Base-by-base conservation (phyloP, 2,888 invertebrate genomes). In the Schizotus pectinicornis region DNA sequence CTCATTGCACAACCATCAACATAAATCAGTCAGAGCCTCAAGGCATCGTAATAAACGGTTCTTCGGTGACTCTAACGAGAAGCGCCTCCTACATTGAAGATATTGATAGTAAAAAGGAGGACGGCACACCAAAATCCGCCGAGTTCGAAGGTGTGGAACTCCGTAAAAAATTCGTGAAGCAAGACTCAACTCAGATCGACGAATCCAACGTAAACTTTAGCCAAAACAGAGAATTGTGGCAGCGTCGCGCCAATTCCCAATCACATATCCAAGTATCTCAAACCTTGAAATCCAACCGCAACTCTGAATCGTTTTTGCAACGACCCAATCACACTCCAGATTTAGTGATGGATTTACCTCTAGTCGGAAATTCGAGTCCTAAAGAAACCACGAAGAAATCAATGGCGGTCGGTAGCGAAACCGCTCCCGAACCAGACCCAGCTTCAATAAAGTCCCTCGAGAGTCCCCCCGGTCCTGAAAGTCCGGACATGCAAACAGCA, bases 281-380 rank as follows among this genome's bases (percentile, higher is more conserved):
- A 55, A 52, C 78, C 61, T 34, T 74, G 64, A 78, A 79, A 42
- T 68, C 79, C 5, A 81, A 82, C 45, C 65, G 73, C 64, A 76
- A 66, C 69, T 81, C 75, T 59, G 83, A 72, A 69, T 72, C 72
- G 8, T 74, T 73, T 59, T 58, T 73, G 34, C 76, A 76, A 56
- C 68, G 77, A 48, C 83, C 83, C 61, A 83, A 82, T 62, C 86
- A 86, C 67, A 87, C 92, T 31, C 92, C 93, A 1, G 93, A 92
- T 81, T 82, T 92, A 56, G 92, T 93, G 63, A 88, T 92, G 87
- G 92, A 91, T 79, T 81, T 92, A 68, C 92, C 92, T n/a, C 80
- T 87, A 64, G 80, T 75, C 64, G 81, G 75, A 12, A 74, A 70
- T 49, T 74, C 75, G 11, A 77, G 76, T 65, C 76, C 77, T 1